A percentile compares a stretch with the other conserved stretches of the same genome.
phyloP scores from a whole-genome alignment of 2,888 invertebrate species.

The Operophtera brumata region DNA sequence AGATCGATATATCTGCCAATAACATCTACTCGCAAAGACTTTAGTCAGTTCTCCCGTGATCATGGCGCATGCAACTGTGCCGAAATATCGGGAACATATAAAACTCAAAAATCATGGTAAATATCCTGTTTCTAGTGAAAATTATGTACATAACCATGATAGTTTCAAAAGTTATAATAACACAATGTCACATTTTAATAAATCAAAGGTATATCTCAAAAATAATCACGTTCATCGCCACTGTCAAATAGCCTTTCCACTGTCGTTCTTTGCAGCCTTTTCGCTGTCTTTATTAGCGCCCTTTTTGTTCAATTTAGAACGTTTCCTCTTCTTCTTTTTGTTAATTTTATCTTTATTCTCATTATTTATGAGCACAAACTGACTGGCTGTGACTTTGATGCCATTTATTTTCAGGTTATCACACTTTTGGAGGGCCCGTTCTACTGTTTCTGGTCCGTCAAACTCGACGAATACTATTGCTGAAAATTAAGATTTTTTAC shows the following conservation, averaged over 20 bases:
- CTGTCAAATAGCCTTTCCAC: conserved; percentile 33
- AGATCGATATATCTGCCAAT: too few species aligned
- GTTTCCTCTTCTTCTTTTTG: conserved; percentile 3
- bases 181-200: neutral
- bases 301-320: neutral
- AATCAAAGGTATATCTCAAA: neutral
- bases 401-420: conserved; percentile 50
- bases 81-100: too few species aligned
- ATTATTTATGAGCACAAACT: conserved; percentile 39
- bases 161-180: too few species aligned
- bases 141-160: too few species aligned
- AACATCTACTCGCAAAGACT: too few species aligned
- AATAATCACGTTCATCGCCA: conserved; percentile 30
- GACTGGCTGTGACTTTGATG: conserved; percentile 55
- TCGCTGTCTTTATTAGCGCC: neutral
- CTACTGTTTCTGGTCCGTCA: conserved; percentile 58
- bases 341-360: conserved; percentile 37
- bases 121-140: too few species aligned
- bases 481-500: conserved; percentile 36
- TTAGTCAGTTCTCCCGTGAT: too few species aligned
- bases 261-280: neutral
- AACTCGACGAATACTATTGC: conserved; percentile 67
- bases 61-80: too few species aligned
- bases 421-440: conserved; percentile 49
- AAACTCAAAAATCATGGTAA: too few species aligned